Evolutionary conservation across 2,888 invertebrate species (phyloP).

Genomic region (Peribatodes rhomboidaria): DNA sequence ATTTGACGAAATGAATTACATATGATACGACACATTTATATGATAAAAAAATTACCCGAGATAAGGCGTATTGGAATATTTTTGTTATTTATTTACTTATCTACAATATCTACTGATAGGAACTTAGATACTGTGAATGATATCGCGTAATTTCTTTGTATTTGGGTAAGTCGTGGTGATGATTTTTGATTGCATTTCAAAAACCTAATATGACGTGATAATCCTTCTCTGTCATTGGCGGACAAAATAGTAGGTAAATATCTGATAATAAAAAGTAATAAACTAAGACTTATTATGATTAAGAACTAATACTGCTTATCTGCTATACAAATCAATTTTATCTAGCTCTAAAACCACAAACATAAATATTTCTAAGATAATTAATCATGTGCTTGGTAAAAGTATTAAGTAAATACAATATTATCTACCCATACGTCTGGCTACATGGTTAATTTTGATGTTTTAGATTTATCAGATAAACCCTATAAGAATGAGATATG

Average conservation of each 20-base stretch:
- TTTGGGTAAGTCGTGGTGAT: conserved; percentile 11
- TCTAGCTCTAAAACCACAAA: background rate
- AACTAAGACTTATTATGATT: conserved; percentile 1
- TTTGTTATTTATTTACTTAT: conserved; percentile 16
- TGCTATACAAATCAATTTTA: background rate
- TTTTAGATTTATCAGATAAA: too few species aligned
- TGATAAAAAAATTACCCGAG: conserved; percentile 3
- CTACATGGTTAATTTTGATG: too few species aligned
- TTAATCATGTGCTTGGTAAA: background rate
- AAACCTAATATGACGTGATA: conserved; percentile 24
- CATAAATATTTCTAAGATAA: background rate
- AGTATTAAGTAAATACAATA: too few species aligned
- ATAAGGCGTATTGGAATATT: conserved; percentile 7
- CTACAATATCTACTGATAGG: background rate
- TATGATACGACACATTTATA: background rate
- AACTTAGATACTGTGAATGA: background rate
- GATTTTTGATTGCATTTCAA: conserved; percentile 13
- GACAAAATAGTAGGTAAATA: background rate
- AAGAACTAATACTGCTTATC: background rate
- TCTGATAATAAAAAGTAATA: background rate
- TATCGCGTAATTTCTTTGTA: conserved; percentile 21
- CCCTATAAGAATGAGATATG: too few species aligned
- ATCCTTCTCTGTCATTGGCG: conserved; percentile 19
- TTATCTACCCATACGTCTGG: too few species aligned
- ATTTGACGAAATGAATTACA: conserved; percentile 1